Percentiles rank a stretch among this genome's conserved stretches.
phyloP scores from a whole-genome alignment of 2,797 vertebrate species.

The Fundulus diaphanus region DNA sequence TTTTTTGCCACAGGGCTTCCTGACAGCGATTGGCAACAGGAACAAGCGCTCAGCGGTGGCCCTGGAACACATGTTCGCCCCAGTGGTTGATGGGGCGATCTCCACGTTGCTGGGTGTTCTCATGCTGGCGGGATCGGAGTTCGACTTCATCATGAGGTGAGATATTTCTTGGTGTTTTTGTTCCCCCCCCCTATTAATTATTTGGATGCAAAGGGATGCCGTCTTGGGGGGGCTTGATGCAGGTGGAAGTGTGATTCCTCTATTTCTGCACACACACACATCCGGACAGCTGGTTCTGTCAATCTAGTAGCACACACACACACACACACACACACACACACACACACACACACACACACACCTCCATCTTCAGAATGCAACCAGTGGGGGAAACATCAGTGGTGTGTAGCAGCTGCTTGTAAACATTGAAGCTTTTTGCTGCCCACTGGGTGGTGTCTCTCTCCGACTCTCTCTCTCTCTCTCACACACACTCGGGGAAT shows the following conservation, averaged over 20 bases:
- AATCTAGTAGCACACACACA: slow-evolving; percentile 51
- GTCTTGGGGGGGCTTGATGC: slow-evolving; percentile 56
- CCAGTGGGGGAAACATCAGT: slow-evolving; percentile 85
- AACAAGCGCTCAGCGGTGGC: slow-evolving; percentile 88
- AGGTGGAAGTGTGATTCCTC: slow-evolving; percentile 76
- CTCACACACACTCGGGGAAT: slow-evolving; percentile 58
- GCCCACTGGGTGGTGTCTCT: slow-evolving; percentile 77
- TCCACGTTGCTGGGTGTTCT: slow-evolving; percentile 95
- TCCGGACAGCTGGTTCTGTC: slow-evolving; percentile 71
- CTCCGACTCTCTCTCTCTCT: slow-evolving; percentile 30
- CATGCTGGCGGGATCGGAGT: slow-evolving; percentile 96
- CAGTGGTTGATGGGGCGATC: slow-evolving; percentile 94
- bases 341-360: slow-evolving; percentile 2
- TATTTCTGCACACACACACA: slow-evolving; percentile 48
- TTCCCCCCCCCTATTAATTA: slow-evolving; percentile 34
- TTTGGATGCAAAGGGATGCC: slow-evolving; percentile 42
- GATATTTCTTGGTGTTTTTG: slow-evolving; percentile 16
- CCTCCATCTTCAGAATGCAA: slow-evolving; percentile 67
- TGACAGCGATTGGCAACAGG: slow-evolving; percentile 91
- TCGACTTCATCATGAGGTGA: slow-evolving; percentile 99
- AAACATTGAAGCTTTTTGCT: slow-evolving; percentile 84
- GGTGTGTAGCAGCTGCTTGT: slow-evolving; percentile 85
- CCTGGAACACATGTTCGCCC: slow-evolving; percentile 95
- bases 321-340: slow-evolving; percentile 33
- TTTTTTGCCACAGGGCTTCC: slow-evolving; percentile 86